Conservation (phyloP, 1,140 invertebrate species). For the Pantala flavescens region DNA sequence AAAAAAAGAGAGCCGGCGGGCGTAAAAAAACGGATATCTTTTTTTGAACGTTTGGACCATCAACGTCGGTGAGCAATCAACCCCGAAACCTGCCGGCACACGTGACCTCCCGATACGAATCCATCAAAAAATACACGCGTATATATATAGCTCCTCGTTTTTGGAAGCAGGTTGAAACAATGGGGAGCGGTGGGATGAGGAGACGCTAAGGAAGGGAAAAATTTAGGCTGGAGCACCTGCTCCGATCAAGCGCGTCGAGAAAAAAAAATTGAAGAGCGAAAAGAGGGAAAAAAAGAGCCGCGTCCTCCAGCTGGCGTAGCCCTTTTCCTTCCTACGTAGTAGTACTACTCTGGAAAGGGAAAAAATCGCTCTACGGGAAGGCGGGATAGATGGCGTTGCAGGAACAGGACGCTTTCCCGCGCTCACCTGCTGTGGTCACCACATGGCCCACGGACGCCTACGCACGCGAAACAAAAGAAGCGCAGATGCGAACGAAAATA, state of each 20-base stretch:
- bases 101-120: background rate
- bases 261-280: background rate
- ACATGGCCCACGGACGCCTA: background rate
- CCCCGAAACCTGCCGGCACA: background rate
- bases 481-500: too few species aligned
- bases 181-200: background rate
- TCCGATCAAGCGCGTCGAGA: background rate
- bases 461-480: too few species aligned
- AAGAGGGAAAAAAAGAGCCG: background rate
- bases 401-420: background rate
- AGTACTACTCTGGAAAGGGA: background rate
- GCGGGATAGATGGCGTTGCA: background rate
- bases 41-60: too few species aligned
- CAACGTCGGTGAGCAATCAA: too few species aligned
- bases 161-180: background rate
- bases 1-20: too few species aligned
- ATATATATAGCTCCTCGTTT: background rate
- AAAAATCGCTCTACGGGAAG: background rate
- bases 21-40: too few species aligned
- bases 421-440: conserved; percentile 1
- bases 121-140: background rate
- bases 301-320: background rate
- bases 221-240: background rate
- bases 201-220: background rate
- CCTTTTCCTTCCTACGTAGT: background rate